These are phyloP conservation scores for Myripristis murdjan DNA, from an alignment of 2,797 vertebrate species.

Conservation along the genomic window DNA sequence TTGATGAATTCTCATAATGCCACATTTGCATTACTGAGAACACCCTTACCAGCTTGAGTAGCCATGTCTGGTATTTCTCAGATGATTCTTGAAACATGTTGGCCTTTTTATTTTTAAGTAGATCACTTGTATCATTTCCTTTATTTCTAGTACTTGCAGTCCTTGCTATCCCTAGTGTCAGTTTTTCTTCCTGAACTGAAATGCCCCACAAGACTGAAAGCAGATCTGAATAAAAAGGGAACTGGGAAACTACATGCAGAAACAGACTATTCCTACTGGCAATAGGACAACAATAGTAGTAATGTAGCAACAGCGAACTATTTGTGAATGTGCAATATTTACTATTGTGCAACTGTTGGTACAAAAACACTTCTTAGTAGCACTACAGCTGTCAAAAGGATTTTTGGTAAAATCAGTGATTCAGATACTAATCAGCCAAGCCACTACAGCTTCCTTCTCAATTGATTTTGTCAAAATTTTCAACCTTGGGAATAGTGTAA, in stretches of 20 bases:
- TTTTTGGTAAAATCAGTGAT: slow-evolving; percentile 73
- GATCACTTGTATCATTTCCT: not conserved
- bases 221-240: slow-evolving; percentile 42
- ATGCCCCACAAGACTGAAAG: slow-evolving; percentile 6
- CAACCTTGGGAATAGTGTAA: not conserved
- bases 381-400: slow-evolving; percentile 50
- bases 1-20: not conserved
- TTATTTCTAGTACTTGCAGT: not conserved
- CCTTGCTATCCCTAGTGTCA: not conserved
- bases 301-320: slow-evolving; percentile 30
- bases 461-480: slow-evolving; percentile 43
- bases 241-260: slow-evolving; percentile 31
- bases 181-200: slow-evolving; percentile 24
- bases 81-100: not conserved
- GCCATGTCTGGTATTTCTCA: not conserved
- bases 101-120: not conserved
- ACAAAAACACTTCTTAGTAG: slow-evolving; percentile 28
- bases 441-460: slow-evolving; percentile 47
- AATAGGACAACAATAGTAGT: not conserved
- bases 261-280: not conserved
- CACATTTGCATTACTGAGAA: slow-evolving; percentile 3
- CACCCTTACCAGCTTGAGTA: slow-evolving; percentile 3
- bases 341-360: slow-evolving; percentile 40
- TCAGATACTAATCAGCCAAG: slow-evolving; percentile 76
- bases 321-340: slow-evolving; percentile 44